phyloP scores from a whole-genome alignment of 23 tunicate species.

The Halocynthia roretzi region DNA sequence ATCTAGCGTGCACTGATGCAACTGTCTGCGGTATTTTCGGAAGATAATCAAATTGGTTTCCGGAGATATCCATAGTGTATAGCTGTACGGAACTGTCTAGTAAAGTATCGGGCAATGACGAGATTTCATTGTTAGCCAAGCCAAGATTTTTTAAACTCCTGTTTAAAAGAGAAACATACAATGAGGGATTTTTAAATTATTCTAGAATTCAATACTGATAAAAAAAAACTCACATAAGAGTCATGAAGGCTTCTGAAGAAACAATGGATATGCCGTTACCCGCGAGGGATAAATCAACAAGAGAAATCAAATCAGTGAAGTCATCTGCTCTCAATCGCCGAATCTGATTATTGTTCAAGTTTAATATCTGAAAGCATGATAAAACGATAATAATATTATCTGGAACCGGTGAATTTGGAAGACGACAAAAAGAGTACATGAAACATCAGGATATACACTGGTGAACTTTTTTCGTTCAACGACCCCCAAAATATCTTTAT shows the following conservation, averaged over 20 bases:
- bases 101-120: constrained; percentile 17
- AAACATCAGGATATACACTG: too few species aligned
- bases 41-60: constrained; percentile 30
- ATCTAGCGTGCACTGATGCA: constrained; percentile 25
- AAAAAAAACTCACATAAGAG: constrained; percentile 2
- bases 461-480: too few species aligned
- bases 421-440: background rate
- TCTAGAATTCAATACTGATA: background rate
- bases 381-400: background rate
- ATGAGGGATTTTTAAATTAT: background rate
- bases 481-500: too few species aligned
- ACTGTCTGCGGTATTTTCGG: constrained; percentile 38
- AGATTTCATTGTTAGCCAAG: constrained; percentile 34
- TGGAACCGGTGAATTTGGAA: background rate
- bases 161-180: background rate
- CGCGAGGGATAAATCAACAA: constrained; percentile 9
- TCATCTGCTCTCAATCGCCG: background rate
- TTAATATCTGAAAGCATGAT: constrained; percentile 4
- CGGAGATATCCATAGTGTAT: constrained; percentile 43
- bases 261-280: background rate
- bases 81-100: constrained; percentile 23
- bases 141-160: constrained; percentile 38
- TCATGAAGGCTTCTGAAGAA: constrained; percentile 5
- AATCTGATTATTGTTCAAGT: constrained; percentile 16
- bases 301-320: constrained; percentile 1